Conservation (phyloP, 2,113 vertebrate genomes). For the Otocyon megalotis region DNA sequence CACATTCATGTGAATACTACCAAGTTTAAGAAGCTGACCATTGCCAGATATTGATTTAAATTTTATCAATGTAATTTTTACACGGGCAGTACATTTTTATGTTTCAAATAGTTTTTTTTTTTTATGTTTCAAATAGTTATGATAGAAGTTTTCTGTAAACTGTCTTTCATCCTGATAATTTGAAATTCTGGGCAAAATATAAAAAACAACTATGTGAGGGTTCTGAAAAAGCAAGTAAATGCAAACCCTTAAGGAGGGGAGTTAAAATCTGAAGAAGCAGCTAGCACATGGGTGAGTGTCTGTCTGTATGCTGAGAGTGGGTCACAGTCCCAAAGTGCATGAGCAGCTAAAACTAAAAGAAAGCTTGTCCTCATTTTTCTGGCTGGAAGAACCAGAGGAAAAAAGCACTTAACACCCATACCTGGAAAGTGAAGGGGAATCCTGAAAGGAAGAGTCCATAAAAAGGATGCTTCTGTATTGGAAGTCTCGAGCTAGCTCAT, state of each 20-base stretch:
- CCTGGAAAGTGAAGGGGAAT: not conserved
- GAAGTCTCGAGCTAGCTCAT: not conserved
- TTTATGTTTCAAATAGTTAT: slow-evolving; percentile 20
- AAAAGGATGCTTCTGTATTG: not conserved
- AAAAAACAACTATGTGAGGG: not conserved
- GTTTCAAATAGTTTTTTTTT: slow-evolving; percentile 60
- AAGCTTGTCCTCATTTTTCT: not conserved
- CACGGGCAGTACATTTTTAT: not conserved
- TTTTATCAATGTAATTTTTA: slow-evolving; percentile 1
- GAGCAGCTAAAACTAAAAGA: not conserved
- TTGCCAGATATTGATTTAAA: not conserved
- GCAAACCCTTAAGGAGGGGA: not conserved
- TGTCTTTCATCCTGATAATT: not conserved
- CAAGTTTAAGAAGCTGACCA: not conserved
- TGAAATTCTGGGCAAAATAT: not conserved
- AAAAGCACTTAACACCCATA: not conserved
- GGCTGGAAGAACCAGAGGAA: not conserved
- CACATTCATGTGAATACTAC: not conserved
- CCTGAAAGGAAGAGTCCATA: not conserved
- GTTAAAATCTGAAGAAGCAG: not conserved
- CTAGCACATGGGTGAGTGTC: not conserved
- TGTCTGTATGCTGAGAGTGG: not conserved
- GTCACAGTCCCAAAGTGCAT: not conserved
- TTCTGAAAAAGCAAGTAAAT: slow-evolving; percentile 24
- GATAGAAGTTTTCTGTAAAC: not conserved